Percentiles rank a stretch among this genome's conserved stretches.
phyloP scores from a whole-genome alignment of 2,113 vertebrate species.

The Burhinus bistriatus region DNA sequence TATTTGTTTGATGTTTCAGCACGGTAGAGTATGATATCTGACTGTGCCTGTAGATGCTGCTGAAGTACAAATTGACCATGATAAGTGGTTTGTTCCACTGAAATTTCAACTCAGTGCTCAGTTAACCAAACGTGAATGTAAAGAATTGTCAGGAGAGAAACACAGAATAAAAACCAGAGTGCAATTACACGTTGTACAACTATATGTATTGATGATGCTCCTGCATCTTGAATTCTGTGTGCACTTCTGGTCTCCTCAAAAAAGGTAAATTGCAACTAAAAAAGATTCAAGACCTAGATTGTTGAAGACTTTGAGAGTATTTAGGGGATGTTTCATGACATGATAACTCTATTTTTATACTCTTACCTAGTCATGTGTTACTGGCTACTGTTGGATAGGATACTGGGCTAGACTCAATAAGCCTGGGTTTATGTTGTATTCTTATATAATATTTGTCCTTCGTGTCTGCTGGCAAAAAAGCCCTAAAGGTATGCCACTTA shows the following conservation, averaged over 20 bases:
- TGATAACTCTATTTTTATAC: background rate
- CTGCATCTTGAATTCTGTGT: background rate
- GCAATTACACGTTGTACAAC: background rate
- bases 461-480: background rate
- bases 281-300: background rate
- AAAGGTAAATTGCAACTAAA: background rate
- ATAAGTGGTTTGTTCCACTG: background rate
- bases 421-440: background rate
- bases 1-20: background rate
- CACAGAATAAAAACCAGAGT: background rate
- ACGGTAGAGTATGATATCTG: background rate
- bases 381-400: background rate
- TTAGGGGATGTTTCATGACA: background rate
- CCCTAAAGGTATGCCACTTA: background rate
- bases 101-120: background rate
- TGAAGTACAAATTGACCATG: background rate
- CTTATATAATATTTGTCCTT: background rate
- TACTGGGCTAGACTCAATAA: background rate
- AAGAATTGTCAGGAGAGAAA: background rate
- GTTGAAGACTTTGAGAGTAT: background rate
- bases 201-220: accelerated
- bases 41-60: background rate
- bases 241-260: background rate
- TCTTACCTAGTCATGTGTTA: background rate
- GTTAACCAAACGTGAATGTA: background rate